phyloP scores from a whole-genome alignment of 2,888 invertebrate species.

The Reticulitermes lucifugus region DNA sequence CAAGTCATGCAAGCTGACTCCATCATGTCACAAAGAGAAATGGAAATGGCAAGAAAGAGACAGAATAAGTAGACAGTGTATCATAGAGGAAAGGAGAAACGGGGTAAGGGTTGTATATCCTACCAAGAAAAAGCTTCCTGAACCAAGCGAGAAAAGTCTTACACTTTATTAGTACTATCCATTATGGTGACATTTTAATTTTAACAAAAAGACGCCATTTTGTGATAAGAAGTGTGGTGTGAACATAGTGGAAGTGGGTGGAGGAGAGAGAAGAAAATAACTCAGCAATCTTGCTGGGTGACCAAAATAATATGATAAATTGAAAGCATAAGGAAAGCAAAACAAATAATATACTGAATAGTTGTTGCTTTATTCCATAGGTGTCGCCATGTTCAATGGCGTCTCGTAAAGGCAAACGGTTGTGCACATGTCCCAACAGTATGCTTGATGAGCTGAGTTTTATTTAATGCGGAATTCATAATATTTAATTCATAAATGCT shows the following conservation, averaged over 20 bases:
- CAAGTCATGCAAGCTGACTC: constrained; percentile 5
- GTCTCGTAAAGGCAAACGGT: neutral
- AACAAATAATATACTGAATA: neutral
- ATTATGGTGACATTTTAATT: constrained; percentile 49
- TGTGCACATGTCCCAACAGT: neutral
- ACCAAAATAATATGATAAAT: neutral
- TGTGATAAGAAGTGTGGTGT: neutral
- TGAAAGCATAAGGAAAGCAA: neutral
- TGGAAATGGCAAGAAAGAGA: neutral
- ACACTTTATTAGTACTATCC: constrained; percentile 48
- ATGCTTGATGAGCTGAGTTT: neutral
- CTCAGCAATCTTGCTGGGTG: neutral
- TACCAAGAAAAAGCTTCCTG: neutral
- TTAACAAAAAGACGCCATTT: constrained; percentile 41
- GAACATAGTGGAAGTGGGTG: neutral
- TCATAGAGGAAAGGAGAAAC: neutral
- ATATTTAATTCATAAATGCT: neutral
- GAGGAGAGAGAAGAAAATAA: neutral
- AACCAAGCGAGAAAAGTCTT: neutral
- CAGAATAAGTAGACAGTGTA: neutral
- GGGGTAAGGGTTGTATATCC: neutral
- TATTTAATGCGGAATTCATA: neutral
- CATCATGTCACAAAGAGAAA: neutral
- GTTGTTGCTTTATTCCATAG: neutral
- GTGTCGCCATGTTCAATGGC: neutral